A percentile compares a stretch with the other conserved stretches of the same genome.
Evolutionary conservation across 2,888 invertebrate species (phyloP).

Genomic region (Rhodophaea formosa): DNA sequence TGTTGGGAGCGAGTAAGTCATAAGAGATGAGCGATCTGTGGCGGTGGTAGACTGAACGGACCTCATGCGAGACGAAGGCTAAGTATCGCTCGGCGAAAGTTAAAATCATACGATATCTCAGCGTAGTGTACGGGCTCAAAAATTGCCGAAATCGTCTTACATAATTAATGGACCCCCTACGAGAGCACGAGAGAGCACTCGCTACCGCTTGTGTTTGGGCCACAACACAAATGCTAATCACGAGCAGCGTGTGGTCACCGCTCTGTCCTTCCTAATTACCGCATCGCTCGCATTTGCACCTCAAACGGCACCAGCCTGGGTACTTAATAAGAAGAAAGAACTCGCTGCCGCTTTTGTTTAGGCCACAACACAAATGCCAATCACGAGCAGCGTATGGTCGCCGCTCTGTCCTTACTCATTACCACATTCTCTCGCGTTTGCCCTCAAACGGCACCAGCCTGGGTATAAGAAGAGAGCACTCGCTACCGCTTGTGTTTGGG

Average conservation of each 20-base stretch:
- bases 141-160: too few relatives aligned
- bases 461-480: neutral
- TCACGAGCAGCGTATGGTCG: constrained; percentile 12
- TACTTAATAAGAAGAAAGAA: neutral
- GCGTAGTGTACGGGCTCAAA: too few relatives aligned
- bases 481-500: constrained; percentile 7
- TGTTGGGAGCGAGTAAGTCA: neutral
- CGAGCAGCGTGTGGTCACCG: constrained; percentile 10
- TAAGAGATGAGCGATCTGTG: constrained; percentile 2
- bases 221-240: constrained; percentile 15
- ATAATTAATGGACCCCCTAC: neutral
- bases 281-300: constrained; percentile 8
- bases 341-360: constrained; percentile 5
- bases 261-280: neutral
- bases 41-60: neutral
- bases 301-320: neutral
- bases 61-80: too few relatives aligned
- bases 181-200: neutral
- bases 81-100: neutral
- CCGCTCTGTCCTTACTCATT: neutral
- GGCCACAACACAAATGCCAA: constrained; percentile 11
- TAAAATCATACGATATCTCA: too few relatives aligned
- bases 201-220: constrained; percentile 3
- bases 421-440: constrained; percentile 5
- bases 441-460: neutral